phyloP scores from a whole-genome alignment of 2,113 vertebrate genomes.

The Monopterus albus region DNA sequence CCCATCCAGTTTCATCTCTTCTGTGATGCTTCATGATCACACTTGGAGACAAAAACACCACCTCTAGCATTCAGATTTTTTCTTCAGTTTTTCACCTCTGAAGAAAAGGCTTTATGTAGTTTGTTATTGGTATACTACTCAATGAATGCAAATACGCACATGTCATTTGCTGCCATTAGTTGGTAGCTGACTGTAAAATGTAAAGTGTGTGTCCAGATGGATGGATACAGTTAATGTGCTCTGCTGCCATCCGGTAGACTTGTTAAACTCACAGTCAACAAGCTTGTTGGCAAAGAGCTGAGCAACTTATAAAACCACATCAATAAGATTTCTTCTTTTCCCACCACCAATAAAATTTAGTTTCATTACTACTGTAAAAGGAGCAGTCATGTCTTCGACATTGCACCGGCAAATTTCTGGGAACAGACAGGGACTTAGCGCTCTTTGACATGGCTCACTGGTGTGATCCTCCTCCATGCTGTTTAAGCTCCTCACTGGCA shows the following conservation, averaged over 20 bases:
- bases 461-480: background rate
- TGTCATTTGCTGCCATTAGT: background rate
- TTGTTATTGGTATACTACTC: background rate
- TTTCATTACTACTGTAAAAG: too few species aligned
- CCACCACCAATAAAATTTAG: too few species aligned
- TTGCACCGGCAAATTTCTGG: background rate
- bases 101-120: background rate
- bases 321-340: too few species aligned
- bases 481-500: background rate
- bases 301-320: too few species aligned
- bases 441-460: too few species aligned
- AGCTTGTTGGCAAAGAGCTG: too few species aligned
- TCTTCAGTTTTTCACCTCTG: background rate
- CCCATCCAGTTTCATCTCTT: constrained; percentile 25
- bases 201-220: background rate
- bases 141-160: background rate
- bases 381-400: too few species aligned
- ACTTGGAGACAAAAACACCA: constrained; percentile 30
- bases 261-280: background rate
- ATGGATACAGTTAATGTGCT: background rate
- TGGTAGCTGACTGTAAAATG: background rate
- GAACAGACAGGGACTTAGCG: background rate
- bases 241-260: background rate
- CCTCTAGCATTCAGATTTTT: background rate
- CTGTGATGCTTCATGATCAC: constrained; percentile 32